Evolutionary conservation across 1,140 invertebrate genomes (phyloP).

Genomic region (Drosophila biarmipes): DNA sequence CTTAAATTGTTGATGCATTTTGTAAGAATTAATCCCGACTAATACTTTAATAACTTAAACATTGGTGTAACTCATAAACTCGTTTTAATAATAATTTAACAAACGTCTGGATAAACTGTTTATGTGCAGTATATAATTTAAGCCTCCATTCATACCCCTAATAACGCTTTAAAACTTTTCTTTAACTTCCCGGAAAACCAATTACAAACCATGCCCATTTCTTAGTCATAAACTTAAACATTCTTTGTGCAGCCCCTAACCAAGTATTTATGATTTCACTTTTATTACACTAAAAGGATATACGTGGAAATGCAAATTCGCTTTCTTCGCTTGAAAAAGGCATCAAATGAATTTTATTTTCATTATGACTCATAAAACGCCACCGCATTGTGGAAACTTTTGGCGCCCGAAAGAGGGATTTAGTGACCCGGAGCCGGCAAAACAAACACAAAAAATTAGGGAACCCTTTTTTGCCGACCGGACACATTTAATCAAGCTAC

Average conservation of each 20-base stretch:
- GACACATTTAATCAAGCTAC: slow-evolving; percentile 59
- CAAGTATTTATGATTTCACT: slow-evolving; percentile 55
- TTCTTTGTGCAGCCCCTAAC: slow-evolving; percentile 27
- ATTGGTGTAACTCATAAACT: not conserved
- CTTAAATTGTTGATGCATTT: too few relatives aligned
- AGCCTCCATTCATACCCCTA: slow-evolving; percentile 27
- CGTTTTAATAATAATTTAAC: slow-evolving; percentile 7
- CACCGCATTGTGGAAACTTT: slow-evolving; percentile 66
- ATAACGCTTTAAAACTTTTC: slow-evolving; percentile 39
- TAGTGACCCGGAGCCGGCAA: slow-evolving; percentile 33
- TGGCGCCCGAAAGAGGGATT: slow-evolving; percentile 28
- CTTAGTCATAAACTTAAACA: slow-evolving; percentile 41
- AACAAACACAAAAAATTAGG: slow-evolving; percentile 46
- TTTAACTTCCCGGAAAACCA: slow-evolving; percentile 10
- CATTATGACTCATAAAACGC: slow-evolving; percentile 72
- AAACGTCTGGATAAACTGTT: slow-evolving; percentile 4
- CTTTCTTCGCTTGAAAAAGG: slow-evolving; percentile 42
- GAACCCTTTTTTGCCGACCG: slow-evolving; percentile 43
- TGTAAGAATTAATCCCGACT: too few relatives aligned
- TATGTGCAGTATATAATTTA: slow-evolving; percentile 14
- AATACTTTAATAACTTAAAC: too few relatives aligned
- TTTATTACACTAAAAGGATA: slow-evolving; percentile 66
- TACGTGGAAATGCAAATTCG: slow-evolving; percentile 62
- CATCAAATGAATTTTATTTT: slow-evolving; percentile 82
- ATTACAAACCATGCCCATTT: slow-evolving; percentile 8